phyloP scores from a whole-genome alignment of 2,113 vertebrate genomes.

The Lepus timidus region DNA sequence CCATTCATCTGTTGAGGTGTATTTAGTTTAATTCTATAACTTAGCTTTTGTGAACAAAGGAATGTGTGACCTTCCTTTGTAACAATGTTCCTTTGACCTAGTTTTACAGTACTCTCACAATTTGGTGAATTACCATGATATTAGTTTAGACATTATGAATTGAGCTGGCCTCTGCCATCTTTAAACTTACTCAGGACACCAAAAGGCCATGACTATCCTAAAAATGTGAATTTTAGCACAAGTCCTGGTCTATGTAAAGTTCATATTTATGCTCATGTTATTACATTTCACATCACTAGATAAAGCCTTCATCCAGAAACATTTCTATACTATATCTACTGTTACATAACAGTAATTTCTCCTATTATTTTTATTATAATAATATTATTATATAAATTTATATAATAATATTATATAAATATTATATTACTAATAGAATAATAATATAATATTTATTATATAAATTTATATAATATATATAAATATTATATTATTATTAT shows the following conservation, averaged over 20 bases:
- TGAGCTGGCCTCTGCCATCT: background rate
- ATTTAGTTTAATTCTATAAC: too few species aligned
- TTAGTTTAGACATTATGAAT: background rate
- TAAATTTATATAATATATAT: too few species aligned
- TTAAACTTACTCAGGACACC: background rate
- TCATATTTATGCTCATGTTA: background rate
- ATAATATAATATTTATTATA: too few species aligned
- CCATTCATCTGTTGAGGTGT: too few species aligned
- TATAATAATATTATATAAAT: too few species aligned
- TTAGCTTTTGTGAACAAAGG: background rate
- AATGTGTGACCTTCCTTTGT: background rate
- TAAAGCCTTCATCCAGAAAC: background rate
- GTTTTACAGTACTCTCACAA: background rate
- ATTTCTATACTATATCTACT: background rate
- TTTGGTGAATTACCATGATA: background rate
- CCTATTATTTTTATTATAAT: too few species aligned
- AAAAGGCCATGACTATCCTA: background rate
- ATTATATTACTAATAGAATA: too few species aligned
- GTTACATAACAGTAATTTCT: background rate
- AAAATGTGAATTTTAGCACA: background rate
- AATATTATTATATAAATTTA: too few species aligned
- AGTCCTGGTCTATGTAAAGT: background rate
- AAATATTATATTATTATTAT: too few species aligned
- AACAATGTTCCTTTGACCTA: background rate
- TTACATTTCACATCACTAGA: background rate